Conservation (phyloP, 2,113 vertebrate species). For the Corythaeola cristata region DNA sequence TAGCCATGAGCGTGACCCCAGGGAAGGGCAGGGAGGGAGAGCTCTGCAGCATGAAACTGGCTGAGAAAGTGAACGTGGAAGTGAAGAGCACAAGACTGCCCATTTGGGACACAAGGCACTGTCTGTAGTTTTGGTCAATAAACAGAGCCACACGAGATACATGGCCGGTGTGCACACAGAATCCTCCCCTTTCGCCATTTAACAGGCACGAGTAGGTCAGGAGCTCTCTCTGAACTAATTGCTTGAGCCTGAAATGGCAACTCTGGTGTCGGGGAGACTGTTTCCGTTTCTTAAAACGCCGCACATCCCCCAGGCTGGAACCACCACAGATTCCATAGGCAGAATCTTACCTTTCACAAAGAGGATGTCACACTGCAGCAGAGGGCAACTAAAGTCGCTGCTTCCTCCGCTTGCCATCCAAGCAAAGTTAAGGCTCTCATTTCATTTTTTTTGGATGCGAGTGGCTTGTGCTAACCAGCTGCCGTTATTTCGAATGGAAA, state of each 20-base stretch:
- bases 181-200: background rate
- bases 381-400: fast-evolving
- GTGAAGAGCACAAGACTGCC: background rate
- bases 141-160: fast-evolving
- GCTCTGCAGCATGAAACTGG: background rate
- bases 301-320: background rate
- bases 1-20: background rate
- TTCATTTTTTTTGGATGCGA: background rate
- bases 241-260: background rate
- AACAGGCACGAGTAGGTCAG: background rate
- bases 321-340: background rate
- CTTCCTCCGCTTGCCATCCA: background rate
- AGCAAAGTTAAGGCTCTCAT: background rate
- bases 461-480: background rate
- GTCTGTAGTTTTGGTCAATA: background rate
- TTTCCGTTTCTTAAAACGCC: background rate
- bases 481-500: background rate
- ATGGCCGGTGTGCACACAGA: fast-evolving
- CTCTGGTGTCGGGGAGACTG: background rate
- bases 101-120: background rate
- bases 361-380: background rate
- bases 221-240: background rate
- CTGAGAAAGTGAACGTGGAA: background rate
- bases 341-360: background rate
- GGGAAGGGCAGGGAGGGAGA: background rate